Base-by-base conservation (phyloP, 2,113 vertebrate genomes). In the Parus major region DNA sequence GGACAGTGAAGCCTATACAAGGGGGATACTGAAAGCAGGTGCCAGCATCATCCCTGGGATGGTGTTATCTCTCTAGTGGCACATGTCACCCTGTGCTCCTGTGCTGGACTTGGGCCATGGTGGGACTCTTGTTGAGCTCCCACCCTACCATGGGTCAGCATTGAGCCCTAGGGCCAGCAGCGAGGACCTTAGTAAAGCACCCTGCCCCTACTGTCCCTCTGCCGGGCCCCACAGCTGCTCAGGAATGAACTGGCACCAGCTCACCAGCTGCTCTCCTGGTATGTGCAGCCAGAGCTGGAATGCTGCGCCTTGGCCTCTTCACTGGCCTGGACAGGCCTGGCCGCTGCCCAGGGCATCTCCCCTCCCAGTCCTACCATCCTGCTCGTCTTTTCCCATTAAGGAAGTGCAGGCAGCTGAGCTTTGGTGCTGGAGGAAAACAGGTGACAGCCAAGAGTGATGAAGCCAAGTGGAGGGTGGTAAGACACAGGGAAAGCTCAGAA, bases 301-400 rank as follows among this genome's bases (percentile, higher is more conserved):
- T 29, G 35, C 50, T 11, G 17, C 28, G 69, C 36, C 41, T 80
- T 11, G 2, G 61, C 60, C 71, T 91, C 53, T 57, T 75, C 5
- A 2, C 53, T 24, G 15, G 42, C 24, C 55, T 8, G 12, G 61
- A 65, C 12, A 5, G 28, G 35, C 65, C 79, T 95, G 92, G 92
- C 64, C 60, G 21, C 42, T 10, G 16, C 77, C 91, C 92, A 79
- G 82, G 69, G 33, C 65, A 75, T 55, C 31, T 47, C n/a, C 56
- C n/a, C 55, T 25, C 53, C 73, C 36, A 55, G 64, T 22, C 46
- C 33, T 56, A 52, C 78, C 7, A 6, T 57, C n/a, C 71, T 50
- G 50, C 65, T 88, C 0, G 0, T 42, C 65, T 92, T 71, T 92
- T 97, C 95, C 95, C 91, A 25, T 94, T 95, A 92, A 95, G 93